A percentile compares a stretch with the other conserved stretches of the same genome.
Evolutionary conservation across 2,113 vertebrate genomes (phyloP).

Genomic region (Machaerirhynchus nigripectus): DNA sequence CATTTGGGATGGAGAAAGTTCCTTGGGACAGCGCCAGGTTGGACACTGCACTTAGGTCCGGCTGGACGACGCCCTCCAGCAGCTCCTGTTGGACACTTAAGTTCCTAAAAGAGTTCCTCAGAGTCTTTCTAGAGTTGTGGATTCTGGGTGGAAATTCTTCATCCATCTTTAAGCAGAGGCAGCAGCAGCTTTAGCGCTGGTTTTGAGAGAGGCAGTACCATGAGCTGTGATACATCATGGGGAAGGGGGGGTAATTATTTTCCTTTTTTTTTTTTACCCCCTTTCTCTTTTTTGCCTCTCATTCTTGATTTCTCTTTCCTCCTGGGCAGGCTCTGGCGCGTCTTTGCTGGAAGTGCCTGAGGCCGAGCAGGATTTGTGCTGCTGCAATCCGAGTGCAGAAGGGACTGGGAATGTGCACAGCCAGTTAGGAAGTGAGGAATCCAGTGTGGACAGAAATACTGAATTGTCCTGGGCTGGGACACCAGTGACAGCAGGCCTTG

Average conservation of each 20-base stretch:
- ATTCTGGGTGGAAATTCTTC: background rate
- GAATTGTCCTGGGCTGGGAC: background rate
- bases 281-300: background rate
- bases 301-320: background rate
- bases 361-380: fast-evolving
- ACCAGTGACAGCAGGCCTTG: background rate
- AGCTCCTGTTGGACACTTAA: background rate
- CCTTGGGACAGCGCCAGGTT: fast-evolving
- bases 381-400: background rate
- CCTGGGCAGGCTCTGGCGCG: background rate
- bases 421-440: background rate
- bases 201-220: background rate
- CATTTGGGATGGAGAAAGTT: background rate
- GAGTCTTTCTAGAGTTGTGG: background rate
- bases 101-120: background rate
- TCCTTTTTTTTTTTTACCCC: too few species aligned
- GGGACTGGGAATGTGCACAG: background rate
- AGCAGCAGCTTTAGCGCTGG: background rate
- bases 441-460: background rate
- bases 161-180: background rate
- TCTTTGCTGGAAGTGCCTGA: background rate
- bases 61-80: background rate
- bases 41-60: background rate
- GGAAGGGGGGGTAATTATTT: background rate
- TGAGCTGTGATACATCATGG: background rate